Evolutionary conservation across 2,888 invertebrate species (phyloP).

Genomic region (Pterobdella sp.): DNA sequence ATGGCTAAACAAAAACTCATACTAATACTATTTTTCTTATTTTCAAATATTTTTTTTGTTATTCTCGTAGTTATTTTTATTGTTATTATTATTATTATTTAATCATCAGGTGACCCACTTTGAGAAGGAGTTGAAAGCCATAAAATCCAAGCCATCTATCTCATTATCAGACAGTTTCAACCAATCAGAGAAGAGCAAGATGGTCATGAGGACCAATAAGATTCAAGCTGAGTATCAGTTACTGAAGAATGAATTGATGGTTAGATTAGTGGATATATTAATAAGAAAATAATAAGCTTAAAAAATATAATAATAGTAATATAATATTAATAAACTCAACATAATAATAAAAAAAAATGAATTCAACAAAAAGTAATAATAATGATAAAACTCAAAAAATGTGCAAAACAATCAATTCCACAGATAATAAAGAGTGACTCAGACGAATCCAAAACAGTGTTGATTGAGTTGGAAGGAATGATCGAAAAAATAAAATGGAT

Average conservation of each 20-base stretch:
- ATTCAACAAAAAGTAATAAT: no score
- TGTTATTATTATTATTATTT: not conserved
- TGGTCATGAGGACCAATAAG: not conserved
- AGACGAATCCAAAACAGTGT: constrained; percentile 55
- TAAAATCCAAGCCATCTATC: constrained; percentile 56
- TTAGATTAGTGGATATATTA: no score
- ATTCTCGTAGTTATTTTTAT: not conserved
- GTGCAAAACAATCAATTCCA: no score
- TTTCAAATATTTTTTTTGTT: not conserved
- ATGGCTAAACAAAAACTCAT: no score
- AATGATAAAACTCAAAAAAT: no score
- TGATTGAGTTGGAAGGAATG: constrained; percentile 52
- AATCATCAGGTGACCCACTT: constrained; percentile 51
- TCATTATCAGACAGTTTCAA: not conserved
- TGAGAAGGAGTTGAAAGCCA: constrained; percentile 60
- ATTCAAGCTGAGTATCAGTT: not conserved
- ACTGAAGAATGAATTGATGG: constrained; percentile 8
- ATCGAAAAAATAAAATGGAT: constrained; percentile 49
- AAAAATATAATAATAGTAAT: not conserved
- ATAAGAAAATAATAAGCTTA: not conserved
- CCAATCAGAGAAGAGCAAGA: constrained; percentile 11
- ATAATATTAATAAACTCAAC: no score
- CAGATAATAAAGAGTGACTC: constrained; percentile 54
- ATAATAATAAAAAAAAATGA: no score
- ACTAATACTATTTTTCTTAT: not conserved